A percentile compares a stretch with the other conserved stretches of the same genome.
Evolutionary conservation across 2,797 vertebrate genomes (phyloP).

Genomic region (Miichthys miiuy): DNA sequence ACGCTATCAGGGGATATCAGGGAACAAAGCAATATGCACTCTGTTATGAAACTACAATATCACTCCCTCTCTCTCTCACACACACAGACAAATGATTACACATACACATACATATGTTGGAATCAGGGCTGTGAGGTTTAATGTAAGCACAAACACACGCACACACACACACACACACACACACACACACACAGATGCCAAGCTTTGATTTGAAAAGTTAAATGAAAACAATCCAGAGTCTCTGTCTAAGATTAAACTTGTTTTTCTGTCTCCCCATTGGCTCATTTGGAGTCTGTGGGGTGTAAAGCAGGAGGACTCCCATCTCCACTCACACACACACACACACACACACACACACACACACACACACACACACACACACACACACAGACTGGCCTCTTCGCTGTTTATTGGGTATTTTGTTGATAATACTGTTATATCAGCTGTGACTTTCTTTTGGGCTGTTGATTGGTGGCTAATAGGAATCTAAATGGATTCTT

Average conservation of each 20-base stretch:
- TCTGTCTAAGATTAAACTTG: slow-evolving; percentile 47
- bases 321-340: not conserved
- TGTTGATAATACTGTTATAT: slow-evolving; percentile 57
- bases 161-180: not conserved
- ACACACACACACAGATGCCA: slow-evolving; percentile 5
- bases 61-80: slow-evolving; percentile 2
- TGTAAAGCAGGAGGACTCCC: slow-evolving; percentile 26
- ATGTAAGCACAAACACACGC: not conserved
- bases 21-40: slow-evolving; percentile 75
- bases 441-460: slow-evolving; percentile 69
- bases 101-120: too few species aligned
- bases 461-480: slow-evolving; percentile 62
- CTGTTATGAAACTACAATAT: slow-evolving; percentile 67
- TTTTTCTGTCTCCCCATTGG: slow-evolving; percentile 35
- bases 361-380: slow-evolving; percentile 9
- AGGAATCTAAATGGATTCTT: slow-evolving; percentile 70
- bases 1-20: slow-evolving; percentile 55
- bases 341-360: not conserved
- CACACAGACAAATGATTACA: too few species aligned
- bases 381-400: slow-evolving; percentile 27
- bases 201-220: slow-evolving; percentile 56
- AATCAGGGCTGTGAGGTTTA: too few species aligned
- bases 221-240: slow-evolving; percentile 53
- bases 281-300: slow-evolving; percentile 33
- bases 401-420: slow-evolving; percentile 45